Base-by-base conservation (phyloP, 2,113 vertebrate genomes). In the Camelus dromedarius region DNA sequence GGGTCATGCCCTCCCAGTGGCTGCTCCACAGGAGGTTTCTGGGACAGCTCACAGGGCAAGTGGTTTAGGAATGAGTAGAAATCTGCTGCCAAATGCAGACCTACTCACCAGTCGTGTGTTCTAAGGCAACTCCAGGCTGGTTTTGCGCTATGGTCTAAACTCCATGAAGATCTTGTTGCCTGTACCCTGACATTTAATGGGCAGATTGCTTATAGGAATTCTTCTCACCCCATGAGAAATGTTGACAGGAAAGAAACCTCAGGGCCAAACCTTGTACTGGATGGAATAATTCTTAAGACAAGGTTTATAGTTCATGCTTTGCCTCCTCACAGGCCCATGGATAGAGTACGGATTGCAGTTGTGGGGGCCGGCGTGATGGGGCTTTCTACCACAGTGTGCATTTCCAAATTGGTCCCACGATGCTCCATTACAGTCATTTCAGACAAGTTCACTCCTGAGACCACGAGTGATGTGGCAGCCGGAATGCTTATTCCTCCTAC, bases 401-500 rank as follows among this genome's bases (percentile, higher is more conserved):
- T 99, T 32, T 95, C 96, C 0, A 98, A 99, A 87, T 64, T 97
- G 19, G 98, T 99, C 35, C 98, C 99, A 3, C 58, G 73, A 50
- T 99, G 99, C 97, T 98, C 98, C 0, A 80, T 99, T 7, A 99
- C 99, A 0, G 69, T 99, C 62, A 90, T 99, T 88, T 98, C 99
- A 0, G 99, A 99, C 14, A 98, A 97, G 92, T 99, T 99, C 97
- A 99, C 98, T 58, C 99, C 99, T 0, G 86, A 99, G 82, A 99
- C 99, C 35, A 99, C 99, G 0, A 99, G 99, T 0, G 99, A 99
- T 3, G 98, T 99, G 18, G 99, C 99, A 11, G 99, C 99, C 0
- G 99, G 99, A 28, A 99, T 99, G 46, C 98, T 99, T 54, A 98
- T 99, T 64, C 98, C 99, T 15, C 97, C 98, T 2, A 32, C 94